These are phyloP conservation scores for Triplophysa bombifrons DNA, from an alignment of 2,797 vertebrate species.

Conservation along the genomic window DNA sequence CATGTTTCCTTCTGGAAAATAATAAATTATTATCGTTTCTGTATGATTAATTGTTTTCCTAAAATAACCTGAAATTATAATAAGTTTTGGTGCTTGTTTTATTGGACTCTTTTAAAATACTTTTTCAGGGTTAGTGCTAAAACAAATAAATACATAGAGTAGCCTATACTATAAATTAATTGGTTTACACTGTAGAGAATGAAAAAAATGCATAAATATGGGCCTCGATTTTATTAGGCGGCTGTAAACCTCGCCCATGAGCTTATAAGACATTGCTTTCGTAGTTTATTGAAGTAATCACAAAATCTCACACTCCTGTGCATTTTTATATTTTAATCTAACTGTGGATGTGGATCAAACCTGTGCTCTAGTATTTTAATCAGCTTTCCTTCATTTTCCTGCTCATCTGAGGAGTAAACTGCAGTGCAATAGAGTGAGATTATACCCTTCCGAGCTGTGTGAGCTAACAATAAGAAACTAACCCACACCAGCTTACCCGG, in stretches of 20 bases:
- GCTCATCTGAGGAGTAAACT: conserved; percentile 43
- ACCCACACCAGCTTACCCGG: conserved; percentile 36
- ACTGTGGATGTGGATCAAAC: conserved; percentile 14
- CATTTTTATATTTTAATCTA: conserved; percentile 29
- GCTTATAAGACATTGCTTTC: background rate
- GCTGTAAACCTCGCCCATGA: background rate
- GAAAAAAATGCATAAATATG: background rate
- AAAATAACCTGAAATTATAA: no score
- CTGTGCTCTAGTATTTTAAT: conserved; percentile 26
- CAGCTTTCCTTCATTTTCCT: conserved; percentile 40
- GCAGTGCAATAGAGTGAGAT: conserved; percentile 36
- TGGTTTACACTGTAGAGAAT: conserved; percentile 3
- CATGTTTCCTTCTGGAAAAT: background rate
- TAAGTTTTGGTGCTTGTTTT: no score
- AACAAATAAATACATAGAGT: background rate
- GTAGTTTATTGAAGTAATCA: conserved; percentile 23
- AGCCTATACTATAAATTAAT: no score
- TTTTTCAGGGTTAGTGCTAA: background rate
- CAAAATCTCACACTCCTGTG: conserved; percentile 26
- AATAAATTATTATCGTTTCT: background rate
- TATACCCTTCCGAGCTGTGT: conserved; percentile 37
- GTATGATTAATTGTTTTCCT: background rate
- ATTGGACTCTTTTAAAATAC: no score
- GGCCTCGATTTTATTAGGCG: background rate
- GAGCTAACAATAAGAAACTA: conserved; percentile 35